phyloP scores from a whole-genome alignment of 2,888 invertebrate genomes.

The Harmothoe impar region DNA sequence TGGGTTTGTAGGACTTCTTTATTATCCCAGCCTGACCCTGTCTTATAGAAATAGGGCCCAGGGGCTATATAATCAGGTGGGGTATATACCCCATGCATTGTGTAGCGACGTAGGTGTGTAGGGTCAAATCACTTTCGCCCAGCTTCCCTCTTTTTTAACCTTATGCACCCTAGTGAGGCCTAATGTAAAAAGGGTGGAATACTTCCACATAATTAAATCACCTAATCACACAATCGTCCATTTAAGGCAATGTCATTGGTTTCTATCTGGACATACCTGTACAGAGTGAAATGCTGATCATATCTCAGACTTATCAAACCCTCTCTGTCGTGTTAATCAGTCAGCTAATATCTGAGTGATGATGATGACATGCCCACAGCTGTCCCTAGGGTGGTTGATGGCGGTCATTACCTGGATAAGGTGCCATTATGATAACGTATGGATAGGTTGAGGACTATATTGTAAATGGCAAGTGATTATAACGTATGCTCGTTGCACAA shows the following conservation, averaged over 20 bases:
- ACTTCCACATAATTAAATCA: slow-evolving; percentile 22
- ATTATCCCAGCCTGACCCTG: neutral
- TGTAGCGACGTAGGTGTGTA: neutral
- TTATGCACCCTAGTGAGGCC: neutral
- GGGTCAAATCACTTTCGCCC: neutral
- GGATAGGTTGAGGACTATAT: no score
- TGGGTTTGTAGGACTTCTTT: neutral
- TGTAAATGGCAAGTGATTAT: no score
- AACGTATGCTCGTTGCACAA: no score
- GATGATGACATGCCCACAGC: neutral
- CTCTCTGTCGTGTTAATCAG: neutral
- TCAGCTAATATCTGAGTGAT: neutral
- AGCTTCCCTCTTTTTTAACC: neutral
- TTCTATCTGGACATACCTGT: no score
- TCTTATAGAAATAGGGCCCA: neutral
- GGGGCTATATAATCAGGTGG: neutral
- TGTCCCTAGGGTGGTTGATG: neutral
- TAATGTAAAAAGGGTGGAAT: neutral
- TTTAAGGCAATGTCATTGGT: no score
- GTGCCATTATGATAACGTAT: neutral
- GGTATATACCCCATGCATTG: no score
- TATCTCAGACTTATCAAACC: neutral
- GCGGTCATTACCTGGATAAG: neutral
- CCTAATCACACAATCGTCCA: neutral
- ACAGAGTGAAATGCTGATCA: neutral